These are phyloP conservation scores for Rhinella marina DNA, from an alignment of 2,797 vertebrate species.

Conservation along the genomic window DNA sequence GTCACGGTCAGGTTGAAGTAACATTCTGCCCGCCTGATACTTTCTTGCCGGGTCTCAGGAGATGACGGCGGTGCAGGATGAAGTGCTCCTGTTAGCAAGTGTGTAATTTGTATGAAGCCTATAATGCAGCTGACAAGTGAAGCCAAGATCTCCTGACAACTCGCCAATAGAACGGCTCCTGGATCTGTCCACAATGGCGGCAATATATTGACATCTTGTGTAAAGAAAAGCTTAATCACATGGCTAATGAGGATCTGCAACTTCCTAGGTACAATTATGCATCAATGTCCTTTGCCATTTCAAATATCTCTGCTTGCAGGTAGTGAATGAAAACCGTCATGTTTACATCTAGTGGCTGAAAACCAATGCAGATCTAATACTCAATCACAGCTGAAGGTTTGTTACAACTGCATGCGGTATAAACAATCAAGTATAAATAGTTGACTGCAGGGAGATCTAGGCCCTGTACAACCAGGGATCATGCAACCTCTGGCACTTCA, in stretches of 20 bases:
- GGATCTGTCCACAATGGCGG: background rate
- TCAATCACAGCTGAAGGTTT: background rate
- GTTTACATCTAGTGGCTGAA: background rate
- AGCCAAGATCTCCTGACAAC: background rate
- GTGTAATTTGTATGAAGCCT: slow-evolving; percentile 37
- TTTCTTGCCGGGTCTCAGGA: slow-evolving; percentile 13
- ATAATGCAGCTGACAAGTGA: slow-evolving; percentile 30
- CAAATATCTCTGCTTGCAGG: background rate
- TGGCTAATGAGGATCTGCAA: no score
- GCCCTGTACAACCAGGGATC: no score
- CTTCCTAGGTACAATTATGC: background rate
- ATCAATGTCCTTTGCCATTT: background rate
- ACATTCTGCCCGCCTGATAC: slow-evolving; percentile 32
- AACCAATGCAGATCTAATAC: background rate
- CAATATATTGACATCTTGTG: background rate
- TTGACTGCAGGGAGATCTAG: no score
- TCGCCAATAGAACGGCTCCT: background rate
- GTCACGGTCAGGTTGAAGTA: slow-evolving; percentile 14
- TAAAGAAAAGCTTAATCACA: background rate
- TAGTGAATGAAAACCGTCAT: no score
- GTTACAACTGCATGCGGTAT: no score
- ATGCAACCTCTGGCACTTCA: no score
- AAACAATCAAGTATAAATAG: no score
- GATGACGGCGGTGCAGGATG: slow-evolving; percentile 14
- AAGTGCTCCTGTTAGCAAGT: slow-evolving; percentile 30